phyloP scores from a whole-genome alignment of 1,140 invertebrate species.

The Pachypeltis micranthus region DNA sequence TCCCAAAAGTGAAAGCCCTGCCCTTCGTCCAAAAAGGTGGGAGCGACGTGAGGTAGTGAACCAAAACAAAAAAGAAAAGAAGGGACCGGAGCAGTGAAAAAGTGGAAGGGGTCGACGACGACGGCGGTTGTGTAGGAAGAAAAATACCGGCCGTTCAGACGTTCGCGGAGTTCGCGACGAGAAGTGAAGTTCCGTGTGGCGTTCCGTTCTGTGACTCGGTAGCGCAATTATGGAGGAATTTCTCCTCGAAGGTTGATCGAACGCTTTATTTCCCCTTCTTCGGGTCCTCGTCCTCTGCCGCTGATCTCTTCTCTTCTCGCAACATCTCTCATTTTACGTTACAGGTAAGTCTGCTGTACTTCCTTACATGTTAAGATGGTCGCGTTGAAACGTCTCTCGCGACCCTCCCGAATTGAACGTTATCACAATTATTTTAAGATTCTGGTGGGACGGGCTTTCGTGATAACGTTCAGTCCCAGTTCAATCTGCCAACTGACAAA shows the following conservation, averaged over 20 bases:
- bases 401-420: neutral
- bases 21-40: too few relatives aligned
- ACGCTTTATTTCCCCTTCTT: neutral
- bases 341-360: neutral
- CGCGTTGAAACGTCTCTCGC: neutral
- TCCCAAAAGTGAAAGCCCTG: too few relatives aligned
- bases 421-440: neutral
- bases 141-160: neutral
- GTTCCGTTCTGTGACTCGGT: too few relatives aligned
- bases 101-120: neutral
- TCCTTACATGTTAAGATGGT: neutral
- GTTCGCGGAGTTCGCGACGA: neutral
- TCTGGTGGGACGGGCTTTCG: too few relatives aligned
- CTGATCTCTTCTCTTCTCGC: neutral
- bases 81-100: too few relatives aligned
- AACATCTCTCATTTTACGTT: neutral
- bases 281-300: neutral
- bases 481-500: too few relatives aligned
- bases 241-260: neutral
- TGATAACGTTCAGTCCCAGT: too few relatives aligned
- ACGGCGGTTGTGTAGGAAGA: neutral
- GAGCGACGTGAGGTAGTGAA: too few relatives aligned
- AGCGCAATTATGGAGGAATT: neutral
- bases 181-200: neutral
- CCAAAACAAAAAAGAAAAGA: too few relatives aligned